Evolutionary conservation across 2,113 vertebrate species (phyloP).

Genomic region (Pseudorectes ferrugineus): DNA sequence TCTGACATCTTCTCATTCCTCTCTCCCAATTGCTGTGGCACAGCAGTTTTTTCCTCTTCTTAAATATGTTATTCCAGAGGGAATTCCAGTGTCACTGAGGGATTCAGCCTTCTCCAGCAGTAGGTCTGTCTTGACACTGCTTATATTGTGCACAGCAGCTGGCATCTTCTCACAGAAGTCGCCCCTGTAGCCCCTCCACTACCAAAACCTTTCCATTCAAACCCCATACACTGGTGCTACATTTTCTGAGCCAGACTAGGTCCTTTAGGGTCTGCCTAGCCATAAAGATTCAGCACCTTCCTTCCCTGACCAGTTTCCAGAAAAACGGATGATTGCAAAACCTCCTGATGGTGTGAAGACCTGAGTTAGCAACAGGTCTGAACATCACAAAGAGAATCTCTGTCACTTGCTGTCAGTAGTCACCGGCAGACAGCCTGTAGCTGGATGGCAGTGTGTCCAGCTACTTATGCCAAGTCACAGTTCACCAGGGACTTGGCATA

Average conservation of each 20-base stretch:
- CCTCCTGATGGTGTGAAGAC: not conserved
- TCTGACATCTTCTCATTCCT: not conserved
- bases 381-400: not conserved
- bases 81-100: not conserved
- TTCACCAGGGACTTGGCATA: not conserved
- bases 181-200: not conserved
- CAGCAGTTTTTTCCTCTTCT: not conserved
- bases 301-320: not conserved
- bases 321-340: not conserved
- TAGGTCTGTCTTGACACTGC: not conserved
- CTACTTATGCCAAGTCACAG: not conserved
- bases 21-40: not conserved
- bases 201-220: not conserved
- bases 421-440: not conserved
- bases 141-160: not conserved
- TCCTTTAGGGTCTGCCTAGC: not conserved
- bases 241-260: not conserved
- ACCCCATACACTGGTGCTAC: not conserved
- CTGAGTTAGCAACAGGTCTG: not conserved
- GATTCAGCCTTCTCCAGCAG: not conserved
- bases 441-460: not conserved
- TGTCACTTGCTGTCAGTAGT: not conserved
- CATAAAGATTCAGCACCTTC: not conserved
- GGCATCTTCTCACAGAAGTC: not conserved
- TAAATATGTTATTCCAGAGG: not conserved